A percentile compares a stretch with the other conserved stretches of the same genome.
phyloP scores from a whole-genome alignment of 2,797 vertebrate species.

The Parauchenoglanis punctatus region DNA sequence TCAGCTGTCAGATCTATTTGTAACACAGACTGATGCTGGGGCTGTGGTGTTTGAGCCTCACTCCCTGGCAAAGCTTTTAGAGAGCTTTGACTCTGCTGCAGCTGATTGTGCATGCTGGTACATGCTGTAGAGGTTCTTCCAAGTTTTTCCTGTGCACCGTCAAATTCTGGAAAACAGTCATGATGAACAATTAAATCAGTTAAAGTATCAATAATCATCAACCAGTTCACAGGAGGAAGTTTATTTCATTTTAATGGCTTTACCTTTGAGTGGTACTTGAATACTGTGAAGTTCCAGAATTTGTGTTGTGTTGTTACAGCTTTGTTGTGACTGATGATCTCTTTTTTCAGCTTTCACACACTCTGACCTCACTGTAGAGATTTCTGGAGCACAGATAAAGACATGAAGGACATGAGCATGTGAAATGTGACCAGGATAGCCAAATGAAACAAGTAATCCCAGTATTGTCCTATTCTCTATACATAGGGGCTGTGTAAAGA shows the following conservation, averaged over 20 bases:
- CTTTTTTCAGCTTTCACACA: background rate
- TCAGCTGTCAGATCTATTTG: background rate
- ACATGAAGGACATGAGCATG: background rate
- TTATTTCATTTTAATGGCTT: background rate
- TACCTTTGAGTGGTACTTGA: constrained; percentile 9
- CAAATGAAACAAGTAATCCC: background rate
- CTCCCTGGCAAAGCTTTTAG: background rate
- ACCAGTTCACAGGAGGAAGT: background rate
- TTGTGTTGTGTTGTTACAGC: background rate
- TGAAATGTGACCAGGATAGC: background rate
- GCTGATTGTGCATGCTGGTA: background rate
- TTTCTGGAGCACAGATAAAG: constrained; percentile 16
- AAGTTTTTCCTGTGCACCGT: background rate
- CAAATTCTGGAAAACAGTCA: constrained; percentile 29
- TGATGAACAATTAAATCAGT: background rate
- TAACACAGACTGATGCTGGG: background rate
- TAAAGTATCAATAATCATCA: background rate
- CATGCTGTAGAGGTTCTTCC: background rate
- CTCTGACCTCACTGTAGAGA: background rate
- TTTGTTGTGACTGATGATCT: background rate
- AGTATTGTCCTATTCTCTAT: background rate
- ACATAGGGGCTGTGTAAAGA: background rate
- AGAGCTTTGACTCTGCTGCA: background rate
- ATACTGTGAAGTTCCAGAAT: background rate
- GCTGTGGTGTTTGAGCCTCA: background rate